Conservation (phyloP, 1,140 invertebrate species). For the Drosophila nebulosa region DNA sequence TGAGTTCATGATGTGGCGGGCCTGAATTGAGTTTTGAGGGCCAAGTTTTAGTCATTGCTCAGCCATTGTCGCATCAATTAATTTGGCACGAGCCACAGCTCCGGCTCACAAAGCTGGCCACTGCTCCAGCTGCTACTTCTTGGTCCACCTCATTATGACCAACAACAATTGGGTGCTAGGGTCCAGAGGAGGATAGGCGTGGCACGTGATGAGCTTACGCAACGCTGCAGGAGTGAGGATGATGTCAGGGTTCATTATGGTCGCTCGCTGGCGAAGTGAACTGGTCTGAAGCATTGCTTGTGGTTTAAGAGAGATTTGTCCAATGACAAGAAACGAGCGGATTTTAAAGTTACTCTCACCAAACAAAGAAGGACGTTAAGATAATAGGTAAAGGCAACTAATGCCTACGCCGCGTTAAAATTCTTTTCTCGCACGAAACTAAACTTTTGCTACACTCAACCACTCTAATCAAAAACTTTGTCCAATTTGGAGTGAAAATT, state of each 20-base stretch:
- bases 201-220: constrained; percentile 56
- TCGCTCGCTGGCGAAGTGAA: constrained; percentile 15
- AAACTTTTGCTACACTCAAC: not conserved
- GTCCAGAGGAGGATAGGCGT: not conserved
- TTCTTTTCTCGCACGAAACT: not conserved
- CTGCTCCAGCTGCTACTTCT: constrained; percentile 15
- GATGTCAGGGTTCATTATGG: constrained; percentile 45
- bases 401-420: not conserved
- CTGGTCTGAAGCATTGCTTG: constrained; percentile 25
- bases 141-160: constrained; percentile 24
- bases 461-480: constrained; percentile 16
- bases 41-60: constrained; percentile 43
- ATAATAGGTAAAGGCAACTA: not conserved
- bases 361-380: not conserved
- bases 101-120: constrained; percentile 2
- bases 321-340: not conserved
- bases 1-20: constrained; percentile 49
- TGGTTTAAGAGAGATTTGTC: constrained; percentile 13
- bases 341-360: not conserved
- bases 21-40: constrained; percentile 49
- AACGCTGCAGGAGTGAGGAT: constrained; percentile 3
- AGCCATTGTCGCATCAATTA: constrained; percentile 65
- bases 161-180: constrained; percentile 41
- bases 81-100: constrained; percentile 44
- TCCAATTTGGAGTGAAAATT: not conserved